phyloP scores from a whole-genome alignment of 2,888 invertebrate species.

The Ecliptopera silaceata region DNA sequence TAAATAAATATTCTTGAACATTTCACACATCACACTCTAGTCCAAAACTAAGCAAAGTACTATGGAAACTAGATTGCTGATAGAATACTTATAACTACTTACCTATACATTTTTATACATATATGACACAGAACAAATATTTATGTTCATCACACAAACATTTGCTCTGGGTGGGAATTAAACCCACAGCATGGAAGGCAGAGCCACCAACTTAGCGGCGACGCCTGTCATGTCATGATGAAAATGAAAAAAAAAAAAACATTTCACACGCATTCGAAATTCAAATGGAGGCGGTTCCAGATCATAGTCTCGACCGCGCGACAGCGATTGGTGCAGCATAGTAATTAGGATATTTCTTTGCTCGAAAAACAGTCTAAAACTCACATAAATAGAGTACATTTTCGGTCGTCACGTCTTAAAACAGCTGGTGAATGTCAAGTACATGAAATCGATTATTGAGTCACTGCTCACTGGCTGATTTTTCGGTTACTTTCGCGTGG shows the following conservation, averaged over 20 bases:
- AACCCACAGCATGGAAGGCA: no score
- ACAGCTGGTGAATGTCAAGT: constrained; percentile 71
- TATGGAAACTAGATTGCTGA: no score
- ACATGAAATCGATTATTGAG: constrained; percentile 71
- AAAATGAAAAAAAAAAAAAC: constrained; percentile 57
- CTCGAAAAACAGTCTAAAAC: constrained; percentile 41
- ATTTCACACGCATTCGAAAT: constrained; percentile 57
- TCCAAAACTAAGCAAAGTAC: no score
- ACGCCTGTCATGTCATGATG: no score
- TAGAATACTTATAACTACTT: no score
- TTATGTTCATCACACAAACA: no score
- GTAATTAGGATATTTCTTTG: constrained; percentile 38
- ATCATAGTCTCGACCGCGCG: constrained; percentile 45
- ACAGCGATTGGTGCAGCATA: constrained; percentile 50
- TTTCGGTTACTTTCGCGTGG: constrained; percentile 69
- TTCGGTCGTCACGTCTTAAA: constrained; percentile 37
- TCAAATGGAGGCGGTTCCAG: constrained; percentile 57
- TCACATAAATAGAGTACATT: constrained; percentile 35
- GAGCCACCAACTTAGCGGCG: no score
- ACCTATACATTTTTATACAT: neutral
- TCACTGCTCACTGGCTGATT: constrained; percentile 55
- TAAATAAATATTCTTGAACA: no score
- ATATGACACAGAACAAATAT: no score
- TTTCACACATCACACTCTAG: no score
- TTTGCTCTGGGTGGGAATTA: no score